Evolutionary conservation across 2,113 vertebrate species (phyloP).

Genomic region (Trogon melanurus): DNA sequence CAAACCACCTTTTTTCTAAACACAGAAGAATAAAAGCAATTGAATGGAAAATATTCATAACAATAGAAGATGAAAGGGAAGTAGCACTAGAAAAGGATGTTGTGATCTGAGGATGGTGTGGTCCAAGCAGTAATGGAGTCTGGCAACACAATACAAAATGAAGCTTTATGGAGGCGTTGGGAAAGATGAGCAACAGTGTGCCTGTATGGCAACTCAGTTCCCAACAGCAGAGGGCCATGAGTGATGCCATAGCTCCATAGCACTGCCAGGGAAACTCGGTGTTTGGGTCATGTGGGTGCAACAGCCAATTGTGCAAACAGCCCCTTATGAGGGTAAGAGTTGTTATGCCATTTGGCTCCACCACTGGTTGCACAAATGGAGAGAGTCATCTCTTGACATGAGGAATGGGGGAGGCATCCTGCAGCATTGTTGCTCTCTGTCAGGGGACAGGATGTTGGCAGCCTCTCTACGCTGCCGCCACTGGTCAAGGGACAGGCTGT

Average conservation of each 20-base stretch:
- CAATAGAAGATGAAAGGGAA: neutral
- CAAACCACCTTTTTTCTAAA: neutral
- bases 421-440: neutral
- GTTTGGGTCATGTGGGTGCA: neutral
- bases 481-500: neutral
- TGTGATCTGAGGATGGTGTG: neutral
- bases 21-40: neutral
- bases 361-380: neutral
- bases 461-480: rapidly evolving
- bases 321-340: neutral
- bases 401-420: neutral
- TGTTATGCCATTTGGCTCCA: neutral
- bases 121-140: neutral
- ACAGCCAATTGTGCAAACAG: neutral
- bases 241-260: neutral
- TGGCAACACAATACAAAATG: neutral
- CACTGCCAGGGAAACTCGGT: neutral
- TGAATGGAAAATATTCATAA: neutral
- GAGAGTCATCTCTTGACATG: too few species aligned
- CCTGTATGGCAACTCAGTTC: neutral
- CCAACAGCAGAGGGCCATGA: too few species aligned
- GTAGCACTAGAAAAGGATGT: neutral
- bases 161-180: neutral
- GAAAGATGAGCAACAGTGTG: neutral
- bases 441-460: neutral